Percentiles rank a stretch among this genome's conserved stretches.
phyloP scores from a whole-genome alignment of 2,113 vertebrate species.

The Nothocercus nigrocapillus region DNA sequence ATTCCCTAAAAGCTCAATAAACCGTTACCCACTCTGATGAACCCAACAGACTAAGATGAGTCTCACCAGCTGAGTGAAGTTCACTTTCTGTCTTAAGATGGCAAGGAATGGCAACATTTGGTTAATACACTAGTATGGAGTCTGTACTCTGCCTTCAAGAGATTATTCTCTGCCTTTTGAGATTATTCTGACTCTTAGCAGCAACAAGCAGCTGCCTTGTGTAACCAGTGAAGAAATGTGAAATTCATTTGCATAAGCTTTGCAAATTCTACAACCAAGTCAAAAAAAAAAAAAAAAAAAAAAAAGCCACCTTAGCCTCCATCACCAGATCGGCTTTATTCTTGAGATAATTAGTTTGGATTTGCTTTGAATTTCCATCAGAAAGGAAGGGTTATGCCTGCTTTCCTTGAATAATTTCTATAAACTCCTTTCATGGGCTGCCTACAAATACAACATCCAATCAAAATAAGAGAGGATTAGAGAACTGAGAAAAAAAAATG shows the following conservation, averaged over 20 bases:
- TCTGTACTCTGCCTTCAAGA: neutral
- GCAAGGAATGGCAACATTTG: neutral
- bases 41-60: neutral
- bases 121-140: fast-evolving
- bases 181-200: neutral
- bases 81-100: neutral
- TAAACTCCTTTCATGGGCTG: neutral
- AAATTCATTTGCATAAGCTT: neutral
- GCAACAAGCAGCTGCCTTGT: neutral
- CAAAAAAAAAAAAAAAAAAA: neutral
- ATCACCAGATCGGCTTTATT: neutral
- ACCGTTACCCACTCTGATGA: neutral
- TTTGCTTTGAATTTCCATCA: neutral
- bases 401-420: neutral
- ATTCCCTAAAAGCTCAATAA: neutral
- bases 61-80: neutral
- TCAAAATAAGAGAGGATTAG: neutral
- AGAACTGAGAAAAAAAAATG: neutral
- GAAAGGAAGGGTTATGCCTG: neutral
- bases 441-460: neutral
- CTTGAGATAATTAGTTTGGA: neutral
- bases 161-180: too few relatives aligned
- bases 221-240: neutral
- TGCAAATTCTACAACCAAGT: neutral
- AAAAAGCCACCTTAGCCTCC: neutral